Conservation (phyloP, 1,140 invertebrate genomes). For the Carposina sasakii region DNA sequence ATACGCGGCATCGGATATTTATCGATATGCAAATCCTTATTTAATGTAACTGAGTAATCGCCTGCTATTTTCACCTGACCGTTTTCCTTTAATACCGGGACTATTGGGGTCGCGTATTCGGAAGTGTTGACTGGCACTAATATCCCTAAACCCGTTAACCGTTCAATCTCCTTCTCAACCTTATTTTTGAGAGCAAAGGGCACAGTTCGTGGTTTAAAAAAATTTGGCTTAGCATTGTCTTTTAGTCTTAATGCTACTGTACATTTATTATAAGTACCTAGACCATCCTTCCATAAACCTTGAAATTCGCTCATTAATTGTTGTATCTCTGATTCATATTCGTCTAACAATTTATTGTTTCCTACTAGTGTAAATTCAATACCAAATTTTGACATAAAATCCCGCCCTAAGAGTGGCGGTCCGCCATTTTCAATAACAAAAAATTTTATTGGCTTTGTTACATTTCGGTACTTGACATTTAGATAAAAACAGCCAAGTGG, state of each 20-base stretch:
- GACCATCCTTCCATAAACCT: background rate
- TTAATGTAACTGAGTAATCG: background rate
- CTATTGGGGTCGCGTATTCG: conserved; percentile 1
- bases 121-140: background rate
- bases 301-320: conserved; percentile 12
- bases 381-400: conserved; percentile 30
- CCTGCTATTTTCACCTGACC: background rate
- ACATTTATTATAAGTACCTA: background rate
- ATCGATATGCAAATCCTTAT: background rate
- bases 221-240: background rate
- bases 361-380: conserved; percentile 16
- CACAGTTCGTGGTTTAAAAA: conserved; percentile 6
- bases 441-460: background rate
- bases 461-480: background rate
- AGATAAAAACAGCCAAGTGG: background rate
- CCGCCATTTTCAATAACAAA: conserved; percentile 15
- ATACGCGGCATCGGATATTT: background rate
- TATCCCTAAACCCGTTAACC: background rate
- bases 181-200: conserved; percentile 2
- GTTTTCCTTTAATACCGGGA: background rate
- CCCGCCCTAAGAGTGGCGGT: conserved; percentile 28
- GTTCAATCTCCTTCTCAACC: background rate
- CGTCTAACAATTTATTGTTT: too few relatives aligned
- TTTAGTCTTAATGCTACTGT: background rate
- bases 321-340: background rate